These are phyloP conservation scores for Aleadryas rufinucha DNA, from an alignment of 2,113 vertebrate genomes.

Conservation along the genomic window DNA sequence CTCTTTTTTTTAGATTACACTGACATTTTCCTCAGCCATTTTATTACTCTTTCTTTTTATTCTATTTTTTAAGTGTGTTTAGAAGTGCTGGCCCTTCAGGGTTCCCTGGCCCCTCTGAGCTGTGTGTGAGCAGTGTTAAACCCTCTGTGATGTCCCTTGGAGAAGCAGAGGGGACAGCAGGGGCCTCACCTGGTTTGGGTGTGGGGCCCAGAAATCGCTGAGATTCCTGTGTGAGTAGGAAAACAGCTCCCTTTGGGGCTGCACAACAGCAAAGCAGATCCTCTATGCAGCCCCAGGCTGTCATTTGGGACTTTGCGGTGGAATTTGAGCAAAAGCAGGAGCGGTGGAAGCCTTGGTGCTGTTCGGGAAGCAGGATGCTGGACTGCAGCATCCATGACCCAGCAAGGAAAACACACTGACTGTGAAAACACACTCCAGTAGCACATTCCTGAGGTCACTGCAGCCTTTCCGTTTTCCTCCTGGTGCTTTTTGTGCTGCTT, in stretches of 20 bases:
- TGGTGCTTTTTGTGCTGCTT: not conserved
- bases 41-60: not conserved
- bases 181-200: not conserved
- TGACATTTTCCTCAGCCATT: not conserved
- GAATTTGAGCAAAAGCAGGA: not conserved
- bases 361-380: not conserved
- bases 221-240: not conserved
- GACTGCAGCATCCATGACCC: accelerated
- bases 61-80: not conserved
- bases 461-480: not conserved
- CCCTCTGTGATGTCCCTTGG: not conserved
- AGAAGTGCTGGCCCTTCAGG: not conserved
- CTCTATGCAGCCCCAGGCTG: not conserved
- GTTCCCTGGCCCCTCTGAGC: not conserved
- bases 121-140: not conserved
- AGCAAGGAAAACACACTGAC: not conserved
- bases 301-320: not conserved
- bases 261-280: not conserved
- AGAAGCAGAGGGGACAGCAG: not conserved
- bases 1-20: not conserved
- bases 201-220: accelerated
- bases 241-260: not conserved
- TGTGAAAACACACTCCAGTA: too few species aligned
- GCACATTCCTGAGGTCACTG: not conserved
- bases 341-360: not conserved